Conservation (phyloP, 1,140 invertebrate genomes). For the Doryteuthis pealeii region DNA sequence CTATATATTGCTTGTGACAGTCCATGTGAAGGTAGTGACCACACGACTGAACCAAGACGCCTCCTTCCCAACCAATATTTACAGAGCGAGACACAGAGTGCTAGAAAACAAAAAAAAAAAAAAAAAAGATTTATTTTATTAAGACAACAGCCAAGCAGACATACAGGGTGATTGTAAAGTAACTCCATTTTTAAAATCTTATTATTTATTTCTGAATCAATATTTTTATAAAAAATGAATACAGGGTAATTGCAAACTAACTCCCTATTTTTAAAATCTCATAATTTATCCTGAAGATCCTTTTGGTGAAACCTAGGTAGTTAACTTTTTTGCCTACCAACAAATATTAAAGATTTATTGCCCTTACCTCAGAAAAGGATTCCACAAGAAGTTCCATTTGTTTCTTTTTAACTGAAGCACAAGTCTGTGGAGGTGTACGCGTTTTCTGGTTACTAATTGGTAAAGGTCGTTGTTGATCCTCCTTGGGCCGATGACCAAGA, state of each 20-base stretch:
- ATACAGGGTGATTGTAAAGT: background rate
- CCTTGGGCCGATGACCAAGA: slow-evolving; percentile 72
- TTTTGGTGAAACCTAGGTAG: too few relatives aligned
- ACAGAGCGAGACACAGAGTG: slow-evolving; percentile 81
- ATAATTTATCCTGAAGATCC: too few relatives aligned
- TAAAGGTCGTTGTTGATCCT: slow-evolving; percentile 65
- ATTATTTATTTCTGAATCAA: too few relatives aligned
- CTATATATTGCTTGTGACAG: slow-evolving; percentile 86
- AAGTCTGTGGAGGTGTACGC: slow-evolving; percentile 62
- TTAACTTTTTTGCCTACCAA: too few relatives aligned
- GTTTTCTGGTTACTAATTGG: slow-evolving; percentile 71
- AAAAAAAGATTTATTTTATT: too few relatives aligned
- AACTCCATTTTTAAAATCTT: slow-evolving; percentile 23
- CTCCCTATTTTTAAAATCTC: too few relatives aligned
- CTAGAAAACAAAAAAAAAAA: slow-evolving; percentile 54
- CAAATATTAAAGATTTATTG: too few relatives aligned
- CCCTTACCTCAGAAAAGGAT: slow-evolving; percentile 73
- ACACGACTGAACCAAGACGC: slow-evolving; percentile 93
- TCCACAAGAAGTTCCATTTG: slow-evolving; percentile 71
- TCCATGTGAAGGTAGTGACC: slow-evolving; percentile 93
- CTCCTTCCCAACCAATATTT: slow-evolving; percentile 88
- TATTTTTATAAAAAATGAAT: too few relatives aligned
- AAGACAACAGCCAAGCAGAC: background rate
- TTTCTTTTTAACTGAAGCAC: slow-evolving; percentile 66
- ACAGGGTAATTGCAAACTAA: too few relatives aligned